Percentiles rank a stretch among this genome's conserved stretches.
phyloP scores from a whole-genome alignment of 1,140 invertebrate species.

The Drosophila novamexicana region DNA sequence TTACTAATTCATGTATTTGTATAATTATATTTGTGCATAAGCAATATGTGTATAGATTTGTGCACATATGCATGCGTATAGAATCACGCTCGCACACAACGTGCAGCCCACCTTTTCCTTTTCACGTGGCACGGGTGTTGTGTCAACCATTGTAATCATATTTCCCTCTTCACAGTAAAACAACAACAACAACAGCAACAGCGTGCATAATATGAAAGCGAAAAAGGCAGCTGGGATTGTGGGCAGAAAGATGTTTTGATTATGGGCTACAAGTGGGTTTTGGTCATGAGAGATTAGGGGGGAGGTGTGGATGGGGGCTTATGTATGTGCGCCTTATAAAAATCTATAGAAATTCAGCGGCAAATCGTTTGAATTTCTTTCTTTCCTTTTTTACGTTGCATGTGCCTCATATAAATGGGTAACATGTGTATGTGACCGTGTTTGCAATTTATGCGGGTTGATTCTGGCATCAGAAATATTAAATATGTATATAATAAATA shows the following conservation, averaged over 20 bases:
- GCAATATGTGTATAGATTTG: too few species aligned
- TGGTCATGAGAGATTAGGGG: not conserved
- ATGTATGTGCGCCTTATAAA: constrained; percentile 16
- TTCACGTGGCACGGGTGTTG: constrained; percentile 61
- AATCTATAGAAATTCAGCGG: constrained; percentile 41
- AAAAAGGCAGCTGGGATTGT: constrained; percentile 48
- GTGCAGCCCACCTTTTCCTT: constrained; percentile 8
- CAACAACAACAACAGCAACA: constrained; percentile 30
- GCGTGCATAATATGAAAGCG: constrained; percentile 34
- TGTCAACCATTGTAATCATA: constrained; percentile 76
- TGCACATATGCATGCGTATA: too few species aligned
- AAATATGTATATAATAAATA: not conserved
- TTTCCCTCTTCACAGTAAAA: constrained; percentile 42
- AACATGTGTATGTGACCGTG: constrained; percentile 5
- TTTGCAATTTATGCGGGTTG: not conserved
- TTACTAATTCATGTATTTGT: too few species aligned
- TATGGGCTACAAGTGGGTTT: constrained; percentile 16
- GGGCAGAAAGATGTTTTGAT: constrained; percentile 43
- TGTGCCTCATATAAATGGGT: constrained; percentile 12
- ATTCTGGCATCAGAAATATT: not conserved
- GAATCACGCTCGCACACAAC: constrained; percentile 6
- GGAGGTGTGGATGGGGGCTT: not conserved
- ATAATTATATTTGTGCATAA: too few species aligned
- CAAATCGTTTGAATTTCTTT: constrained; percentile 29
- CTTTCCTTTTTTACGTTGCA: constrained; percentile 11